Evolutionary conservation across 2,888 invertebrate species (phyloP), one percentile per base, ranked within the genome.

Genomic region (Isoperla grammatica): DNA sequence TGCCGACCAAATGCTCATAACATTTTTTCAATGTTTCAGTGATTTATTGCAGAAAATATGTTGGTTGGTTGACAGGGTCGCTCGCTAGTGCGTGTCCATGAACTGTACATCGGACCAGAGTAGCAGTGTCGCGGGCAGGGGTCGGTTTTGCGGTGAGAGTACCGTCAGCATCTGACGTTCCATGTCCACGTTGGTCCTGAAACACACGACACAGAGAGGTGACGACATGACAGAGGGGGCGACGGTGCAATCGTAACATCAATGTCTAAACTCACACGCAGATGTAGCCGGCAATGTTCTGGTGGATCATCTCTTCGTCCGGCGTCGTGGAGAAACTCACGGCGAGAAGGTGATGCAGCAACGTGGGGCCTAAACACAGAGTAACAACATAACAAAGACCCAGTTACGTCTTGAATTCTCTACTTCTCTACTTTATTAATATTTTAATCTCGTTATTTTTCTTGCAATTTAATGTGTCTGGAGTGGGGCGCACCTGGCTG

Each of bases 121-220:
- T 37, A 97, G 78, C 53, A 95, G 80, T 3, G 87, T 89, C 74
- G 90, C 88, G 20, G 96, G 96, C 48, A 98, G 76, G 1, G 96
- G 97, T 43, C 93, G 84, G 4, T 95, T 95, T 72, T 95, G 95
- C 0, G 97, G 97, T 0, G 96, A 93, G 39, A 98, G 79, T 19
- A 98, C 82, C 29, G 95, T 96, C 64, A 96, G 79, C 13, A 83
- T 84, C 75, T 95, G 92, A 29, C 90, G 81, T 42, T 95, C 95
- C 70, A 83, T 81, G 72, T 97, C 95, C 19, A 97, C 90, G 57
- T 89, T 90, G 12, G 95, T 94, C 13, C 95, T 95, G 79, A 19
- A 80, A 64, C 61, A 46, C 12, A 46, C 2, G 42, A 43, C 9
- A 57, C 37, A 22, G 13, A n/a, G n/a, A n/a, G n/a, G n/a, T n/a